phyloP scores from a whole-genome alignment of 2,113 vertebrate species.

The Osmerus mordax region DNA sequence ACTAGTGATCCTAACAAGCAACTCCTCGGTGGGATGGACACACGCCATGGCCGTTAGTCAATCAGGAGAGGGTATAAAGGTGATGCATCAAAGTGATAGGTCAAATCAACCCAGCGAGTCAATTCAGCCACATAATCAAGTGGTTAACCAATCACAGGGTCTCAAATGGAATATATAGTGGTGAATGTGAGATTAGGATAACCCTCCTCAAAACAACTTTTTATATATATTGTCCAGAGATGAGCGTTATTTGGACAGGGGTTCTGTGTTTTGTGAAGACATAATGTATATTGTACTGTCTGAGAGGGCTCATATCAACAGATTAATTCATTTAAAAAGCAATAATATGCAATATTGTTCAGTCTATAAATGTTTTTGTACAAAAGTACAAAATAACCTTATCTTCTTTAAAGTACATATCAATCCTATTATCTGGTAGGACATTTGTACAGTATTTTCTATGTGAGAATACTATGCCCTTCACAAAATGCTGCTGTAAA shows the following conservation, averaged over 20 bases:
- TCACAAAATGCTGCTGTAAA: neutral
- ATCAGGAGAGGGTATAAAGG: neutral
- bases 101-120: neutral
- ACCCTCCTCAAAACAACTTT: neutral
- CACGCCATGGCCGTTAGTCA: neutral
- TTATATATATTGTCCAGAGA: neutral
- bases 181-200: neutral
- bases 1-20: no score
- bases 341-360: no score
- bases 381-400: neutral
- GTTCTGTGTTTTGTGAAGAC: neutral
- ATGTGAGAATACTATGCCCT: neutral
- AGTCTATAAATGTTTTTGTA: neutral
- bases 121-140: constrained; percentile 1
- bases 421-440: neutral
- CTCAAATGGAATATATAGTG: neutral
- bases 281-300: neutral
- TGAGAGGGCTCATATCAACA: neutral
- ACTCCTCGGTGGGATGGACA: no score
- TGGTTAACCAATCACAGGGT: neutral
- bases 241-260: neutral
- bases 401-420: neutral
- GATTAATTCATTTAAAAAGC: no score
- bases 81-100: neutral
- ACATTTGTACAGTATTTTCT: neutral